These are phyloP conservation scores for Dissostichus mawsoni DNA, from an alignment of 2,113 vertebrate genomes.

Conservation along the genomic window DNA sequence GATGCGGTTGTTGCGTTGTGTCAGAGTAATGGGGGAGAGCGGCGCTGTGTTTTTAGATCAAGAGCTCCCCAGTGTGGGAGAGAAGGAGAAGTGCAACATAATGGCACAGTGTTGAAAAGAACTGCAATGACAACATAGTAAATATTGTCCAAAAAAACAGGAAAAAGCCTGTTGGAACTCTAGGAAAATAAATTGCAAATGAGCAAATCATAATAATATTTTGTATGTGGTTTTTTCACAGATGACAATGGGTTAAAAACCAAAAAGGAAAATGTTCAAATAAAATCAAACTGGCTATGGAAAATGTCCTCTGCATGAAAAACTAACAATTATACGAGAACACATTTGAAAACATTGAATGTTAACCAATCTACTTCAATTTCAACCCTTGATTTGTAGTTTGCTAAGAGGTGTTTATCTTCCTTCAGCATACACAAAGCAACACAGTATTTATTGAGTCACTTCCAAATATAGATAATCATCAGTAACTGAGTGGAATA, in stretches of 20 bases:
- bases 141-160: too few relatives aligned
- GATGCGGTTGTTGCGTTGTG: not conserved
- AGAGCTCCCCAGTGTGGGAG: slow-evolving; percentile 72
- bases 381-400: too few relatives aligned
- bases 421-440: not conserved
- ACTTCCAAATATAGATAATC: too few relatives aligned
- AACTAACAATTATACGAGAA: not conserved
- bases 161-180: not conserved
- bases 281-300: not conserved
- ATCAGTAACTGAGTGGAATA: too few relatives aligned
- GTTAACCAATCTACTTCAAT: too few relatives aligned
- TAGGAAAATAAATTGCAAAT: too few relatives aligned
- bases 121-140: not conserved
- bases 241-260: not conserved
- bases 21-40: not conserved
- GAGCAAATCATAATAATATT: too few relatives aligned
- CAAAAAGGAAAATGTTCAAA: not conserved
- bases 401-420: not conserved
- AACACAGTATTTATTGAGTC: too few relatives aligned
- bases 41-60: slow-evolving; percentile 50
- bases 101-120: not conserved
- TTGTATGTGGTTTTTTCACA: not conserved
- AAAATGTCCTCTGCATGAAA: not conserved
- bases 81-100: slow-evolving; percentile 28
- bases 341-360: not conserved